phyloP scores from a whole-genome alignment of 2,888 invertebrate species.

The Ernsta delagoae region DNA sequence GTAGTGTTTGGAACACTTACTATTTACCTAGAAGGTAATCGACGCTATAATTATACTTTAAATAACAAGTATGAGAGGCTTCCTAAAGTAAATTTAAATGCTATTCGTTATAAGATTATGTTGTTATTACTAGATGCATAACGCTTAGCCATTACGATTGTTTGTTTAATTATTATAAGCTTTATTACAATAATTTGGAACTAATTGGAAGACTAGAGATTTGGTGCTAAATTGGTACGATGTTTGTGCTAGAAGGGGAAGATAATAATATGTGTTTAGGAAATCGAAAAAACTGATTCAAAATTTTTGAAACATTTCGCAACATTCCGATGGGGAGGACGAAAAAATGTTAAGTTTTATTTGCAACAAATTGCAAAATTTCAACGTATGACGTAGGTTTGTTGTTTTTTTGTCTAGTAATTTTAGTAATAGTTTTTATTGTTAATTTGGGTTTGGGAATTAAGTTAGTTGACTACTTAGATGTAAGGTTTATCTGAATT shows the following conservation, averaged over 20 bases:
- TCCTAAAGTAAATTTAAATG: slow-evolving; percentile 69
- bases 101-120: slow-evolving; percentile 80
- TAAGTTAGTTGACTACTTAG: slow-evolving; percentile 81
- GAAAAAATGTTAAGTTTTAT: slow-evolving; percentile 79
- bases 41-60: slow-evolving; percentile 60
- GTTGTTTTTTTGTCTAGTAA: slow-evolving; percentile 82
- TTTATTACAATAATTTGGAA: slow-evolving; percentile 76
- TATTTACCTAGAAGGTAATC: slow-evolving; percentile 51
- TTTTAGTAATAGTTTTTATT: slow-evolving; percentile 78
- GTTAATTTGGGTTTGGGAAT: slow-evolving; percentile 84
- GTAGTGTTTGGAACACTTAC: slow-evolving; percentile 71
- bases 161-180: slow-evolving; percentile 79
- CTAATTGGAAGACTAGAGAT: slow-evolving; percentile 83
- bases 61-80: slow-evolving; percentile 77
- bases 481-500: slow-evolving; percentile 82
- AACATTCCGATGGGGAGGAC: slow-evolving; percentile 73
- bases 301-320: slow-evolving; percentile 66
- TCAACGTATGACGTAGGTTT: slow-evolving; percentile 72
- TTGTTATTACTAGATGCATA: slow-evolving; percentile 83
- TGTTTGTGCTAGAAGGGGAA: slow-evolving; percentile 60
- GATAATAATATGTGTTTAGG: slow-evolving; percentile 49
- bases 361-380: slow-evolving; percentile 77
- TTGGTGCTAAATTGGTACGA: slow-evolving; percentile 83
- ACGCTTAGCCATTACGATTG: slow-evolving; percentile 80
- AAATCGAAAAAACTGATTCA: slow-evolving; percentile 59